These are phyloP conservation scores for Girardia tigrina DNA, from an alignment of 2,888 invertebrate species.

Conservation along the genomic window DNA sequence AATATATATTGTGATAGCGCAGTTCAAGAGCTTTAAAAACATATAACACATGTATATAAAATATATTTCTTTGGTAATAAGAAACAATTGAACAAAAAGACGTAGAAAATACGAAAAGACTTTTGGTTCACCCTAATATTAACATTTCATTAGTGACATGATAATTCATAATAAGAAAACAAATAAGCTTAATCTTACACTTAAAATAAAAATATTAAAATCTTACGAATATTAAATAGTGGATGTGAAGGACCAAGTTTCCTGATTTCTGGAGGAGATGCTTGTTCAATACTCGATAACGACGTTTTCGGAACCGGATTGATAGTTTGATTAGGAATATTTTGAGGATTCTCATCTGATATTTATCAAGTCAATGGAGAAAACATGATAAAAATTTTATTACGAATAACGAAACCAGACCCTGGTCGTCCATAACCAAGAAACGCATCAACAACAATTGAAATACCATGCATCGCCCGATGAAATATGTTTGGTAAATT, in stretches of 20 bases:
- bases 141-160: no score
- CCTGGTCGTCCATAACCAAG: constrained; percentile 58
- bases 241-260: not conserved
- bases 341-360: not conserved
- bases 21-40: no score
- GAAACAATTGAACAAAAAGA: no score
- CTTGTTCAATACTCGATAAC: not conserved
- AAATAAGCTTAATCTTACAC: no score
- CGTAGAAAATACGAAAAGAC: no score
- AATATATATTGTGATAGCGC: no score
- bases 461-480: constrained; percentile 79
- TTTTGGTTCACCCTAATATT: no score
- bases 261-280: not conserved
- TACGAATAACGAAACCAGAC: constrained; percentile 6
- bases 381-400: not conserved
- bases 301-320: no score
- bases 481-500: constrained; percentile 43
- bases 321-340: not conserved
- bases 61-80: no score
- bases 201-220: no score
- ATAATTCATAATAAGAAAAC: no score
- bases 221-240: not conserved
- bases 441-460: constrained; percentile 83
- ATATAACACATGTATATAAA: no score
- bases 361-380: not conserved